Evolutionary conservation across 2,113 vertebrate species (phyloP), one percentile per base, ranked within the genome.

Genomic region (Circaetus cinerascens): DNA sequence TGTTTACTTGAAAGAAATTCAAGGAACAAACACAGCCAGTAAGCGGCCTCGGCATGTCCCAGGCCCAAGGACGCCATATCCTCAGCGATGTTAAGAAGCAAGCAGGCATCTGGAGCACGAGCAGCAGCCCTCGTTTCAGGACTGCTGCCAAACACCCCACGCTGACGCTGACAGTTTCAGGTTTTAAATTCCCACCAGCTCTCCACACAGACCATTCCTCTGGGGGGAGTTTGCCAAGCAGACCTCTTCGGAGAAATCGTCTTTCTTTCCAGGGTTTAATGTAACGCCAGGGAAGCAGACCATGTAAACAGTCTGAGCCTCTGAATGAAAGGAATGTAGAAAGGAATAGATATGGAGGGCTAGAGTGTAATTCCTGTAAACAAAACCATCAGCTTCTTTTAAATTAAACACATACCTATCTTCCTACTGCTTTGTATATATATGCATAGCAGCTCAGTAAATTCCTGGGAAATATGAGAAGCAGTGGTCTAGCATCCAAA

Each of bases 291-390:
- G 92, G 97, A 97, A 98, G 88, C 36, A 41, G 97, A 96, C 76
- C 97, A 85, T 96, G 85, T 57, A 97, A 97, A 97, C 80, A 97
- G 86, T 94, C 94, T 77, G 86, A 95, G 94, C 74, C 88, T 72
- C 95, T 95, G 90, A 96, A 96, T 95, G 95, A 95, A 91, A 87
- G 96, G 98, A 98, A 98, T 98, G 98, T 14, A 20, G 91, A 95
- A 95, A 95, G 97, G 97, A 98, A 98, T 88, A 97, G 96, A 86
- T 86, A 96, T 71, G 90, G 84, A 92, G 86, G 90, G 81, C 94
- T 74, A 94, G 95, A 94, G 94, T 93, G 87, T 43, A 93, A 91
- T 76, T 96, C 81, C 38, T 73, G 79, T 95, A 96, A 97, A 98
- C 96, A 97, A 95, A 97, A 80, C 92, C 88, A 88, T 78, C 81